phyloP scores from a whole-genome alignment of 1,140 invertebrate genomes.

The Drosophila equinoxialis region DNA sequence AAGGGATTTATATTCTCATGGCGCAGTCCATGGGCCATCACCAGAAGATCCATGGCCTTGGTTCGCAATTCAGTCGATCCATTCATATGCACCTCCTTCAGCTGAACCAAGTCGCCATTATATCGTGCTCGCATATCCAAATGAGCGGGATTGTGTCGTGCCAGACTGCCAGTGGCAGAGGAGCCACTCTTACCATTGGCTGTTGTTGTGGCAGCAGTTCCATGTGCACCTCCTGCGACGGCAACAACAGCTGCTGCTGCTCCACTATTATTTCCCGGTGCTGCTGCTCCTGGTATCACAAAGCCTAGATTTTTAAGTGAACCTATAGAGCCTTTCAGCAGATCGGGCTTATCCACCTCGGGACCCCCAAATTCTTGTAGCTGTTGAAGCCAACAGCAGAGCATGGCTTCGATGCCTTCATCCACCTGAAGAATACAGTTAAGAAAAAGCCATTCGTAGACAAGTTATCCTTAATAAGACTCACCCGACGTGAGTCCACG shows the following conservation, averaged over 20 bases:
- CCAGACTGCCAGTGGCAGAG: conserved; percentile 86
- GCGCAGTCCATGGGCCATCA: conserved; percentile 92
- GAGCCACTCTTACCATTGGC: conserved; percentile 74
- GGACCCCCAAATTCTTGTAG: conserved; percentile 91
- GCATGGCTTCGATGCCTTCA: conserved; percentile 91
- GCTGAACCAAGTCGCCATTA: conserved; percentile 93
- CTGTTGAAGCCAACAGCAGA: conserved; percentile 91
- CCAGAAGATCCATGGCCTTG: conserved; percentile 90
- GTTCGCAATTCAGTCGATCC: conserved; percentile 88
- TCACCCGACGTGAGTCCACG: conserved; percentile 87
- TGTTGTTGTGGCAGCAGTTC: conserved; percentile 82
- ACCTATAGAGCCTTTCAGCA: conserved; percentile 90
- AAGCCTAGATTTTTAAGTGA: conserved; percentile 85
- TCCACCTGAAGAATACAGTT: conserved; percentile 86
- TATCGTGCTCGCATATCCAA: conserved; percentile 90
- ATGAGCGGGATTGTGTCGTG: conserved; percentile 85
- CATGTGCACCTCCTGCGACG: conserved; percentile 55
- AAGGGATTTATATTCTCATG: conserved; percentile 95
- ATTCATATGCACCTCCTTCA: conserved; percentile 87
- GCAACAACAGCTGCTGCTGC: conserved; percentile 83
- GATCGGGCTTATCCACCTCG: conserved; percentile 91
- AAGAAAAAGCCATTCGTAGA: neutral
- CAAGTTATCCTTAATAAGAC: conserved; percentile 14
- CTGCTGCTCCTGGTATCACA: conserved; percentile 78
- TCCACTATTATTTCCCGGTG: conserved; percentile 55